A percentile compares a stretch with the other conserved stretches of the same genome.
These are phyloP conservation scores for Tribolium castaneum DNA, from an alignment of 1,140 invertebrate genomes.

Conservation along the genomic window DNA sequence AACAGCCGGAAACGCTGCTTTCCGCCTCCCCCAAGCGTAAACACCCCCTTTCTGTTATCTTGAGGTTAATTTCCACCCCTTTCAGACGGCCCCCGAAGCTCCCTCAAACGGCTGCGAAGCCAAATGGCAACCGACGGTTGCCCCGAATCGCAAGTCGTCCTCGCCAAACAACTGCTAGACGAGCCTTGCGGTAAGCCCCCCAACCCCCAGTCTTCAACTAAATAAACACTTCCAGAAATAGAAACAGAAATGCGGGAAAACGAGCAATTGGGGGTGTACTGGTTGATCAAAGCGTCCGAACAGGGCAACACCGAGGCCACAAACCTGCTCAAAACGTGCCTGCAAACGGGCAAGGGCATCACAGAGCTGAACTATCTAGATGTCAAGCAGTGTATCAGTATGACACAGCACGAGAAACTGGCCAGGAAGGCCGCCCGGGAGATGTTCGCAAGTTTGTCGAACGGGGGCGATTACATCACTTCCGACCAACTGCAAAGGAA, in stretches of 20 bases:
- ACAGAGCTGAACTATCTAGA: slow-evolving; percentile 84
- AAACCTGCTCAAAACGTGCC: slow-evolving; percentile 80
- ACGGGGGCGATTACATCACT: slow-evolving; percentile 87
- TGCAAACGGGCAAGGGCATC: slow-evolving; percentile 81
- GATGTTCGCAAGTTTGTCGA: slow-evolving; percentile 83
- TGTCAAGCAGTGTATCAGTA: slow-evolving; percentile 84
- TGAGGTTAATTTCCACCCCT: slow-evolving; percentile 37
- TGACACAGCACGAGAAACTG: slow-evolving; percentile 86
- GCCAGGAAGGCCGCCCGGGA: slow-evolving; percentile 85
- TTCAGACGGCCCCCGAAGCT: slow-evolving; percentile 75
- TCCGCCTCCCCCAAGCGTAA: not conserved
- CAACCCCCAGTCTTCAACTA: not conserved
- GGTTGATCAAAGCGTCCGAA: slow-evolving; percentile 89
- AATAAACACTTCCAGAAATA: slow-evolving; percentile 63
- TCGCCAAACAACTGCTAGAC: slow-evolving; percentile 80
- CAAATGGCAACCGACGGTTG: slow-evolving; percentile 84
- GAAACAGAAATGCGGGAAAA: slow-evolving; percentile 73
- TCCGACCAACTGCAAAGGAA: slow-evolving; percentile 79
- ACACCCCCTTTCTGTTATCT: not conserved
- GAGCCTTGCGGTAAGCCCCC: slow-evolving; percentile 74
- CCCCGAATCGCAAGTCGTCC: slow-evolving; percentile 82
- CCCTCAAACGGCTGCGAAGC: slow-evolving; percentile 74
- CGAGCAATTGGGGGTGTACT: slow-evolving; percentile 80
- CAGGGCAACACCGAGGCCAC: slow-evolving; percentile 90
- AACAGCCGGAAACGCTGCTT: not conserved